Percentiles rank a stretch among this genome's conserved stretches.
These are phyloP conservation scores for Myathropa florea DNA, from an alignment of 2,888 invertebrate genomes.

Conservation along the genomic window DNA sequence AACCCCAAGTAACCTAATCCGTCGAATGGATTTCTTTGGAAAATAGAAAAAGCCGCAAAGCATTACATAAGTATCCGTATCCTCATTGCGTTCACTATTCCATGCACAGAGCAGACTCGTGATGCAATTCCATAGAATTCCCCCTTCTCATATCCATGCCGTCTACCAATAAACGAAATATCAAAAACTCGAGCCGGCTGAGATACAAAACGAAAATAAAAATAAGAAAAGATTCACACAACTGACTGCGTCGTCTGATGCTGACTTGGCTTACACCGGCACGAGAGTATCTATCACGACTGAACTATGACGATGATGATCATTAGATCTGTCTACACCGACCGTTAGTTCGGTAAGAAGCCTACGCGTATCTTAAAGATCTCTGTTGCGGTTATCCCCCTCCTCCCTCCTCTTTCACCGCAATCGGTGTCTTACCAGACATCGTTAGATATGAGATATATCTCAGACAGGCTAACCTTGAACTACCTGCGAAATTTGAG, in stretches of 20 bases:
- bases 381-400: neutral
- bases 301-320: constrained; percentile 1
- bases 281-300: constrained; percentile 11
- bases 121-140: constrained; percentile 42
- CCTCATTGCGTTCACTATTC: constrained; percentile 32
- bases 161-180: neutral
- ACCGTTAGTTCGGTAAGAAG: constrained; percentile 6
- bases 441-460: constrained; percentile 3
- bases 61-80: constrained; percentile 53
- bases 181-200: neutral
- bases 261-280: neutral
- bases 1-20: constrained; percentile 35
- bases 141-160: neutral
- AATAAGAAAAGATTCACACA: neutral
- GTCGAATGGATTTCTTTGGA: constrained; percentile 1
- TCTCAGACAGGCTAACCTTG: constrained; percentile 44
- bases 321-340: constrained; percentile 12
- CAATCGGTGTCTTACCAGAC: constrained; percentile 20
- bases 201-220: neutral
- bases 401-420: neutral
- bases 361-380: neutral
- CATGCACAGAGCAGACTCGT: constrained; percentile 12
- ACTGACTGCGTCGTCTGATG: neutral
- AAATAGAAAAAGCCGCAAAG: constrained; percentile 48
- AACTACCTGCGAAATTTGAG: constrained; percentile 66